Evolutionary conservation across 2,888 invertebrate species (phyloP).

Genomic region (Gasteruption jaculator): DNA sequence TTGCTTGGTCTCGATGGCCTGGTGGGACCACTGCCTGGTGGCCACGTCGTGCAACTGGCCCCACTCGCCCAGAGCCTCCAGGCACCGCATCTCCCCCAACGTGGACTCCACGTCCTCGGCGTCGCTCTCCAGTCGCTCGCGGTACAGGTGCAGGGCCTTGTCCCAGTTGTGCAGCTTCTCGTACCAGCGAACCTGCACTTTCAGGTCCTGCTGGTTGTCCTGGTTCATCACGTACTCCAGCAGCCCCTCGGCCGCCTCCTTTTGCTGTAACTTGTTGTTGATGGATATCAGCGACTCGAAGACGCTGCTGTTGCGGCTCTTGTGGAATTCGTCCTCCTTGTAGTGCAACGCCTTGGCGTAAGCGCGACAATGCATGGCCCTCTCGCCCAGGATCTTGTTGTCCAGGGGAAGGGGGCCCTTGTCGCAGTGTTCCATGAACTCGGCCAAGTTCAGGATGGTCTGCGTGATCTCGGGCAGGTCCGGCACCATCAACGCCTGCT

Average conservation of each 20-base stretch:
- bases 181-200: constrained; percentile 90
- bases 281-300: constrained; percentile 93
- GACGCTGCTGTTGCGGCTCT: constrained; percentile 76
- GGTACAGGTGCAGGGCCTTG: constrained; percentile 85
- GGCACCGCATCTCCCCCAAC: constrained; percentile 89
- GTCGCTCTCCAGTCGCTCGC: constrained; percentile 65
- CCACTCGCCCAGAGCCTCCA: constrained; percentile 98
- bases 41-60: constrained; percentile 77
- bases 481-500: constrained; percentile 86
- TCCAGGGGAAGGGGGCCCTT: constrained; percentile 90
- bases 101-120: constrained; percentile 72
- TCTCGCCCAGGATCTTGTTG: constrained; percentile 79
- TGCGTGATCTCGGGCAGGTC: constrained; percentile 95
- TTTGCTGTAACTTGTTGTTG: constrained; percentile 97
- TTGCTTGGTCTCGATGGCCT: constrained; percentile 58
- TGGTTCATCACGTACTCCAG: constrained; percentile 86
- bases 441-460: constrained; percentile 93
- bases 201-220: constrained; percentile 56
- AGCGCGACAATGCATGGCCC: constrained; percentile 89
- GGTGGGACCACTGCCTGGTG: constrained; percentile 72
- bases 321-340: constrained; percentile 91
- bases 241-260: constrained; percentile 94
- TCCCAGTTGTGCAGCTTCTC: constrained; percentile 99
- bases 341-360: constrained; percentile 84
- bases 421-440: constrained; percentile 99